Conservation (phyloP, 2,113 vertebrate species). For the Ginglymostoma cirratum region DNA sequence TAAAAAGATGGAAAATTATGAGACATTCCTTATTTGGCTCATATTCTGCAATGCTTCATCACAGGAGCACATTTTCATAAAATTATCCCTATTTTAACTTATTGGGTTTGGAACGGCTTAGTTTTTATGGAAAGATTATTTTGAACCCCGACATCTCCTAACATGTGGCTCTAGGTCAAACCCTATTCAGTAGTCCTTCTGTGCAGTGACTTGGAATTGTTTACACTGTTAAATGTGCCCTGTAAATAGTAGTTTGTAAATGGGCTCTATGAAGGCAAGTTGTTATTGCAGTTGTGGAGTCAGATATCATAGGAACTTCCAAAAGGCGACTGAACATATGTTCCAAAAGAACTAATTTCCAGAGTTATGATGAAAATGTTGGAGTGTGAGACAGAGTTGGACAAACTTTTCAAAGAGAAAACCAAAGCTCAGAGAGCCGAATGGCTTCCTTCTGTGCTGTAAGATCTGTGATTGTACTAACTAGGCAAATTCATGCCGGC, state of each 20-base stretch:
- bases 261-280: no score
- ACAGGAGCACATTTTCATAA: not conserved
- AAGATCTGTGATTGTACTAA: not conserved
- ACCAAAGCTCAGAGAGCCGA: not conserved
- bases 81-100: not conserved
- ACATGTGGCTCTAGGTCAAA: not conserved
- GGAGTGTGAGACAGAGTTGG: not conserved
- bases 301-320: not conserved
- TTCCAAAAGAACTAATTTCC: not conserved
- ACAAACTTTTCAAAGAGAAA: not conserved
- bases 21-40: not conserved
- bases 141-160: not conserved
- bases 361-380: not conserved
- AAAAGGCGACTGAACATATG: not conserved
- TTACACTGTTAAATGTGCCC: not conserved
- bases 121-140: not conserved
- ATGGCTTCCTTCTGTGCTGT: not conserved
- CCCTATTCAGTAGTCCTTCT: not conserved
- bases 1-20: not conserved
- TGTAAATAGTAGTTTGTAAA: no score
- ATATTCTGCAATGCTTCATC: not conserved
- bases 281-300: not conserved
- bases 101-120: not conserved
- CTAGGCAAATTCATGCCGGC: not conserved
- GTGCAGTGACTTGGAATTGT: not conserved